These are phyloP conservation scores for Pygathrix nemaeus DNA, from an alignment of 2,113 vertebrate genomes.

Conservation along the genomic window DNA sequence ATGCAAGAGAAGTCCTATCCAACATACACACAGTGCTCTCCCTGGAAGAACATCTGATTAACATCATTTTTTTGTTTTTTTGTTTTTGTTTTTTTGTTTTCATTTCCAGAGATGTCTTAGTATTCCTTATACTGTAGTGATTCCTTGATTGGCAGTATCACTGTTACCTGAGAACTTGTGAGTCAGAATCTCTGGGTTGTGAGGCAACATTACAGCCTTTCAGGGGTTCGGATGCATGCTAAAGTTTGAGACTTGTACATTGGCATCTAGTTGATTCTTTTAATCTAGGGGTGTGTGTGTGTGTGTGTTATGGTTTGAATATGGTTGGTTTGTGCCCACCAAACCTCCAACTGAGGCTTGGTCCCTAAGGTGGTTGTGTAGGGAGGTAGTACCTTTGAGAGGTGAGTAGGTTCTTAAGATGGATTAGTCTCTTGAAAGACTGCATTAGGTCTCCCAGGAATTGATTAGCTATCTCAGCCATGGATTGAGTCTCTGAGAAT, in stretches of 20 bases:
- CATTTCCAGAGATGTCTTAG: background rate
- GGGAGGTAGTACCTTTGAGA: background rate
- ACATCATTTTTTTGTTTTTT: background rate
- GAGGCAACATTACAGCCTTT: background rate
- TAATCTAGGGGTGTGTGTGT: background rate
- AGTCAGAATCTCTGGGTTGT: background rate
- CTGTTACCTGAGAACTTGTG: background rate
- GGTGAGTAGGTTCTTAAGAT: background rate
- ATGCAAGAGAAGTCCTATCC: background rate
- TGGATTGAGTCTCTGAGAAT: background rate
- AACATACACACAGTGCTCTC: background rate
- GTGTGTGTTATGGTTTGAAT: background rate
- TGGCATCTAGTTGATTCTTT: background rate
- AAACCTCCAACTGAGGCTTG: background rate
- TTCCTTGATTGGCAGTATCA: background rate
- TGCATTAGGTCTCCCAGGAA: background rate
- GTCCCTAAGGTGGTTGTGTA: background rate
- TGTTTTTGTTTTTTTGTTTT: background rate
- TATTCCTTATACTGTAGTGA: background rate
- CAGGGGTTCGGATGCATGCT: background rate
- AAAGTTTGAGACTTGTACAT: background rate
- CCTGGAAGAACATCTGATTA: background rate
- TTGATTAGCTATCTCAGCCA: background rate
- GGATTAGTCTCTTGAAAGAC: background rate
- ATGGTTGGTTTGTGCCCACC: background rate